Evolutionary conservation across 2,888 invertebrate genomes (phyloP), one percentile per base, ranked within the genome.

Genomic region (Heterodera filipjevi): DNA sequence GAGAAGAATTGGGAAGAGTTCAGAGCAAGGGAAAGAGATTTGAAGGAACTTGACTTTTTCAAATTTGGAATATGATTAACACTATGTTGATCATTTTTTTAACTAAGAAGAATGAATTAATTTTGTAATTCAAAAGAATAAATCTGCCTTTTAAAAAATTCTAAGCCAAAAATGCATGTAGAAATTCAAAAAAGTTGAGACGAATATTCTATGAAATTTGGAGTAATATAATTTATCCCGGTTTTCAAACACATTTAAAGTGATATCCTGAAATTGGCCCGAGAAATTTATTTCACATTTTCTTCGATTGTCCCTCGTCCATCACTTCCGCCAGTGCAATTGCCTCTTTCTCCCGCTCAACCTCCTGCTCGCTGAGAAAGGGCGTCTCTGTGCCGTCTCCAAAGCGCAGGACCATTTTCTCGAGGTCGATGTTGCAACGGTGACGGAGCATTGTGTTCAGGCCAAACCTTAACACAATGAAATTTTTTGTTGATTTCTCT

Each of bases 401-500:
- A 59, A 86, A 81, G 32, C 73, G 71, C 35, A 85, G 78, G 32
- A 81, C 79, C 90, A 95, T 96, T 71, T 92, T 92, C 89, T 94
- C 94, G 85, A 99, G 91, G 90, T 98, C 96, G 86, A 97, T 95
- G 85, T 93, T 93, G 90, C 96, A 97, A 93, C 94, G 86, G 73
- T 87, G 85, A 19, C 85, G 82, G 10, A 83, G 79, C 0, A 99
- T 92, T 96, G 98, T 97, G 89, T 99, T 98, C 77, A 99, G 92
- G 0, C 99, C 99, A 22, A 99, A 92, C 44, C 75, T 75, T 16
- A 10, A n/a, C 14, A 27, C 2, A n/a, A 12, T 2, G 33, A n/a
- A 27, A 14, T 33, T 39, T 27, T 30, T 46, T 46, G 27, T 32
- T 16, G 53, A 0, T 53, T 53, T 53, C n/a, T n/a, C n/a, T n/a